Evolutionary conservation across 92 coral and sea anemone species (phyloP).

Genomic region (Epizoanthus rinbou): DNA sequence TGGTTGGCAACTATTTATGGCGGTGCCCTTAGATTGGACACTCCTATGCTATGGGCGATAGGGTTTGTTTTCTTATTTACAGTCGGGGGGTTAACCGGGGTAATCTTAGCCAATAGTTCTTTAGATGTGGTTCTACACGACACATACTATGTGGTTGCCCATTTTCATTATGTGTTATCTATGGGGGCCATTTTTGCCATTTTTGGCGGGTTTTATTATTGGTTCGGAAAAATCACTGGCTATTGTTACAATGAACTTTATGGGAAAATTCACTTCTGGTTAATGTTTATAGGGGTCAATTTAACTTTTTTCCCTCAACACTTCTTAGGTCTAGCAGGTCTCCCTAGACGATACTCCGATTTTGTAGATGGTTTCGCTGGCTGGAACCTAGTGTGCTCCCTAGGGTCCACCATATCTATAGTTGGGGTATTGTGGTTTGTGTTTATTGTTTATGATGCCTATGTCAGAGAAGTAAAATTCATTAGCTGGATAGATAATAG

Average conservation of each 20-base stretch:
- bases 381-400: slow-evolving; percentile 75
- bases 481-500: slow-evolving; percentile 58
- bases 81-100: slow-evolving; percentile 43
- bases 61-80: slow-evolving; percentile 69
- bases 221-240: slow-evolving; percentile 80
- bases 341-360: slow-evolving; percentile 71
- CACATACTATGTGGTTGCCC: slow-evolving; percentile 50
- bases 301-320: slow-evolving; percentile 53
- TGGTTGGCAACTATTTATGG: slow-evolving; percentile 78
- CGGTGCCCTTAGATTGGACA: slow-evolving; percentile 61
- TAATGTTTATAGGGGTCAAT: slow-evolving; percentile 48
- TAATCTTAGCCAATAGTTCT: slow-evolving; percentile 40
- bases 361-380: slow-evolving; percentile 71
- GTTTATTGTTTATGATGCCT: slow-evolving; percentile 68
- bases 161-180: slow-evolving; percentile 43
- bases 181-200: slow-evolving; percentile 37
- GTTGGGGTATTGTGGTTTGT: slow-evolving; percentile 75
- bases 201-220: slow-evolving; percentile 52
- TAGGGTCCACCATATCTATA: slow-evolving; percentile 69
- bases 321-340: slow-evolving; percentile 49
- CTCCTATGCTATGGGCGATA: slow-evolving; percentile 76
- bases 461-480: slow-evolving; percentile 71
- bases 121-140: slow-evolving; percentile 42
- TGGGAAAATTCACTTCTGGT: slow-evolving; percentile 80
- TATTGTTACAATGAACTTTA: slow-evolving; percentile 75